These are phyloP conservation scores for Paracanthobrama guichenoti DNA, from an alignment of 2,113 vertebrate genomes.

Conservation along the genomic window DNA sequence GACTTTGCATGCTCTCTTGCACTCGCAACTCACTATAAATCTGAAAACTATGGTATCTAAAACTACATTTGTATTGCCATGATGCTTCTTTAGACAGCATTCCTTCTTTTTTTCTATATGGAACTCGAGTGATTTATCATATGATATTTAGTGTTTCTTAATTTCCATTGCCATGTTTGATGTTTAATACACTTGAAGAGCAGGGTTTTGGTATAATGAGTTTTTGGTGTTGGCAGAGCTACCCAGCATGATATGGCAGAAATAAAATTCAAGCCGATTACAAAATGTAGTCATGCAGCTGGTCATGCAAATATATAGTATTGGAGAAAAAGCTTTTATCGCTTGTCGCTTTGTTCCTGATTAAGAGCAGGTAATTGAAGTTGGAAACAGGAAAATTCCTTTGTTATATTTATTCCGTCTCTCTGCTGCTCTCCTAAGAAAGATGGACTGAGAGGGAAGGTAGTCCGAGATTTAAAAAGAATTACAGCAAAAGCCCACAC, in stretches of 20 bases:
- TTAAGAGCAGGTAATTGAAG: background rate
- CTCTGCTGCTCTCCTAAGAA: background rate
- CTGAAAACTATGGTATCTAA: background rate
- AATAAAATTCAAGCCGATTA: background rate
- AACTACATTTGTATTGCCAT: background rate
- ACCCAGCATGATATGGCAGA: background rate
- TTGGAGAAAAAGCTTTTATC: background rate
- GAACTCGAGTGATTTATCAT: background rate
- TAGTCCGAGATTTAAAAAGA: conserved; percentile 13
- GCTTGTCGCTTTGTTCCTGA: background rate
- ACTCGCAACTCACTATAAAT: background rate
- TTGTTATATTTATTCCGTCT: background rate
- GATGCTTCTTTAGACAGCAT: background rate
- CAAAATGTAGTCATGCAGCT: background rate
- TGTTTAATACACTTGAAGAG: background rate
- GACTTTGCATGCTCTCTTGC: background rate
- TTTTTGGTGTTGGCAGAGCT: background rate
- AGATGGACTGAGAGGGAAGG: background rate
- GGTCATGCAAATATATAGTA: background rate
- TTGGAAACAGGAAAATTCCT: conserved; percentile 8
- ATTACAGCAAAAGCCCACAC: conserved; percentile 20
- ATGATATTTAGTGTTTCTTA: background rate
- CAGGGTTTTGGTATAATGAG: background rate
- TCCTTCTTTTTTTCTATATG: background rate
- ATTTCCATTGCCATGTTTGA: background rate